Base-by-base conservation (phyloP, 2,888 invertebrate genomes). In the Oscheius sp. region DNA sequence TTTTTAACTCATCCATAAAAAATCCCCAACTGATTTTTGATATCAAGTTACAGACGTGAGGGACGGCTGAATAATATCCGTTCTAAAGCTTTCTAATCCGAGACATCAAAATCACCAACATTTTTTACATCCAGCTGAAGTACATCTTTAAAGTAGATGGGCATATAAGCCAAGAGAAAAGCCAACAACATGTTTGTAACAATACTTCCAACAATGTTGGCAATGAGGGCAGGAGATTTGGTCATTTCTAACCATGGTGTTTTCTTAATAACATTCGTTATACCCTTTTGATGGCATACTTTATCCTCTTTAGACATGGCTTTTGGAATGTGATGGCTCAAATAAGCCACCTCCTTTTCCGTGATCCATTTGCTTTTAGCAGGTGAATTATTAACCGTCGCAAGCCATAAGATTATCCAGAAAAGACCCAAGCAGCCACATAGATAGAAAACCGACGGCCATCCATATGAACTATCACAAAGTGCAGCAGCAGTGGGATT, bases 81-180 rank as follows among this genome's bases (percentile, higher is more conserved):
- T 82, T 82, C 82, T 82, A 50, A 57, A n/a, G n/a, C n/a, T n/a
- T n/a, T n/a, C n/a, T n/a, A n/a, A n/a, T n/a, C n/a, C n/a, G n/a
- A n/a, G n/a, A n/a, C n/a, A n/a, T n/a, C n/a, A n/a, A n/a, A 33
- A 0, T n/a, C 12, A 9, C 75, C 30, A 30, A 73, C 73, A 24
- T 70, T 67, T 67, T 75, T 67, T 2, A 80, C 71, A 61, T 75
- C 72, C 14, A 82, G 61, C 54, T 67, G 71, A 12, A 82, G 68
- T 2, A 79, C 80, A 68, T 82, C 82, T 45, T 82, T 82, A 64
- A 83, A 79, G 61, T 79, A 82, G 1, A 78, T 69, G 14, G 82
- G 82, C 26, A 82, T 72, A 57, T 82, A 82, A 8, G 75, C 70
- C 28, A 82, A 78, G 12, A 80, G 70, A 24, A 82, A 57, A 0